Conservation (phyloP, 1,140 invertebrate genomes). For the Physella acuta region DNA sequence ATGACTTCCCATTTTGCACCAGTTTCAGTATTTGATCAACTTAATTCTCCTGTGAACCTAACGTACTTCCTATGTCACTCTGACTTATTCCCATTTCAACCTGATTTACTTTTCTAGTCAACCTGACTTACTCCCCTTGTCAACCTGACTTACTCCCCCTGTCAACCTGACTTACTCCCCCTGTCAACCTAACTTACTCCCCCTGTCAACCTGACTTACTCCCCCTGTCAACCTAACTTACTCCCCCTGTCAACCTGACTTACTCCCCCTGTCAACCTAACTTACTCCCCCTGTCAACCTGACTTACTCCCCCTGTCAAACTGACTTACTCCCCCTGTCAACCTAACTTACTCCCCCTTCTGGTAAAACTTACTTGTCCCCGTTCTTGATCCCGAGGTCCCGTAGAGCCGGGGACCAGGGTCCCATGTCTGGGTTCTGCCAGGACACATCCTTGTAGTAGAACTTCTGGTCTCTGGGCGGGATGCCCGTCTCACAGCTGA, state of each 20-base stretch:
- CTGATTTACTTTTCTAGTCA: too few relatives aligned
- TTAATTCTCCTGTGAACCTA: too few relatives aligned
- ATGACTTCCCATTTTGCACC: too few relatives aligned
- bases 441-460: conserved; percentile 7
- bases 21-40: too few relatives aligned
- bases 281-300: not conserved
- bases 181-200: not conserved
- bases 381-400: conserved; percentile 3
- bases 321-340: not conserved
- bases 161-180: not conserved
- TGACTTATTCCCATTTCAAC: too few relatives aligned
- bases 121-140: too few relatives aligned
- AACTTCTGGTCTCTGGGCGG: conserved; percentile 6
- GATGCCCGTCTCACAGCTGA: not conserved
- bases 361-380: conserved; percentile 15
- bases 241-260: not conserved
- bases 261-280: not conserved
- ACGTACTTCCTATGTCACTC: too few relatives aligned
- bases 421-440: conserved; percentile 13
- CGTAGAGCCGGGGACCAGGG: conserved; percentile 8
- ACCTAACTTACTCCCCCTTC: not conserved
- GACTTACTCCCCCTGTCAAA: not conserved
- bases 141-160: not conserved
- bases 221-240: not conserved
- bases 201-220: not conserved